A percentile compares a stretch with the other conserved stretches of the same genome.
These are phyloP conservation scores for Sylvicola cinctus DNA, from an alignment of 2,888 invertebrate species.

Conservation along the genomic window DNA sequence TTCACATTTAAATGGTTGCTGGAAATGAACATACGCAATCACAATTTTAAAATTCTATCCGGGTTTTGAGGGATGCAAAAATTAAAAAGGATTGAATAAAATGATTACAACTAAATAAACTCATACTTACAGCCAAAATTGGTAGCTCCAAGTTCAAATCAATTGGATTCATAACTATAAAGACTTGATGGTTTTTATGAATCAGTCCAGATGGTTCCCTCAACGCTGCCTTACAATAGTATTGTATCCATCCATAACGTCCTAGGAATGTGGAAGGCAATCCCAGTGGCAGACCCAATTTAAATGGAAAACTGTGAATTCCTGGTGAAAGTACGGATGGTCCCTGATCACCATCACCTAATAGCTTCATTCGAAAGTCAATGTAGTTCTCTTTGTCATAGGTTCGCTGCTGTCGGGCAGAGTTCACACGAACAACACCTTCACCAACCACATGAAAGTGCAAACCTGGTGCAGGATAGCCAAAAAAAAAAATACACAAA, in stretches of 20 bases:
- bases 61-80: no score
- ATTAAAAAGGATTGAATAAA: not conserved
- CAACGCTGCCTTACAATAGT: constrained; percentile 77
- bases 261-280: constrained; percentile 84
- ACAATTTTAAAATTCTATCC: no score
- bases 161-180: constrained; percentile 90
- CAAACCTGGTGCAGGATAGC: constrained; percentile 42
- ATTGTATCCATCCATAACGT: constrained; percentile 89
- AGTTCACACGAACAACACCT: constrained; percentile 73
- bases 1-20: constrained; percentile 81
- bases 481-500: constrained; percentile 1
- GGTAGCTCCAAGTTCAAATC: constrained; percentile 80
- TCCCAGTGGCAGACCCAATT: constrained; percentile 72
- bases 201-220: constrained; percentile 68
- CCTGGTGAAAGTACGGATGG: constrained; percentile 73
- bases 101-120: not conserved
- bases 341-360: constrained; percentile 73
- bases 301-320: constrained; percentile 88
- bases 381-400: constrained; percentile 88
- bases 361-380: constrained; percentile 79
- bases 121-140: constrained; percentile 54
- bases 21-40: no score
- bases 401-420: constrained; percentile 62
- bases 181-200: constrained; percentile 92
- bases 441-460: constrained; percentile 90